These are phyloP conservation scores for Trichopoda pennipes DNA, from an alignment of 2,888 invertebrate genomes.

Conservation along the genomic window DNA sequence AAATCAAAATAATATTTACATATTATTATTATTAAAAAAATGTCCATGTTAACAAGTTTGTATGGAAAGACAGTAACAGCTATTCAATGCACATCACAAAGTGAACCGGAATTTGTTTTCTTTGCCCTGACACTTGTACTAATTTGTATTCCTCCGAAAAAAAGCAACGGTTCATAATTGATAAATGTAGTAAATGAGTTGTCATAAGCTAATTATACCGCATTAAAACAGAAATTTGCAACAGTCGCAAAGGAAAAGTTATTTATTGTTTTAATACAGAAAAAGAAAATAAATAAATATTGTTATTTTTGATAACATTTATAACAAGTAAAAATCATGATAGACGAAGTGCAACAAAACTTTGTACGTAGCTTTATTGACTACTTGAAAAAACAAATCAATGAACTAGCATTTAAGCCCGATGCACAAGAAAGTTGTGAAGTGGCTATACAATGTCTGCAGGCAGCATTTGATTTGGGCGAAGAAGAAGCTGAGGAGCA, in stretches of 20 bases:
- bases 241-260: slow-evolving; percentile 17
- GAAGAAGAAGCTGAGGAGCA: slow-evolving; percentile 71
- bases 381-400: slow-evolving; percentile 78
- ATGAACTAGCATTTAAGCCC: slow-evolving; percentile 74
- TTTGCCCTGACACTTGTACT: too few species aligned
- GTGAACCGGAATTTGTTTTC: too few species aligned
- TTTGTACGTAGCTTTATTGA: slow-evolving; percentile 79
- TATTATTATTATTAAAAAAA: too few species aligned
- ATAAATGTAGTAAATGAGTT: slow-evolving; percentile 45
- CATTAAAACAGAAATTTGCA: slow-evolving; percentile 31
- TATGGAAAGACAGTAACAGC: too few species aligned
- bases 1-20: too few species aligned
- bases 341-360: slow-evolving; percentile 78
- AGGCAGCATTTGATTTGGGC: slow-evolving; percentile 91
- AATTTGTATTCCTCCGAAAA: not conserved
- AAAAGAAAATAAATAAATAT: not conserved
- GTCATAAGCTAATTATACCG: slow-evolving; percentile 41
- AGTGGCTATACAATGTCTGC: slow-evolving; percentile 96
- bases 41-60: too few species aligned
- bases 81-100: too few species aligned
- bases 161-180: slow-evolving; percentile 29
- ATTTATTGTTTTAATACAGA: slow-evolving; percentile 37
- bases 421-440: slow-evolving; percentile 84
- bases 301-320: not conserved
- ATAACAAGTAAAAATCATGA: slow-evolving; percentile 71